A percentile compares a stretch with the other conserved stretches of the same genome.
These are phyloP conservation scores for Leptinotarsa undecemlineata DNA, from an alignment of 1,140 invertebrate species.

Conservation along the genomic window DNA sequence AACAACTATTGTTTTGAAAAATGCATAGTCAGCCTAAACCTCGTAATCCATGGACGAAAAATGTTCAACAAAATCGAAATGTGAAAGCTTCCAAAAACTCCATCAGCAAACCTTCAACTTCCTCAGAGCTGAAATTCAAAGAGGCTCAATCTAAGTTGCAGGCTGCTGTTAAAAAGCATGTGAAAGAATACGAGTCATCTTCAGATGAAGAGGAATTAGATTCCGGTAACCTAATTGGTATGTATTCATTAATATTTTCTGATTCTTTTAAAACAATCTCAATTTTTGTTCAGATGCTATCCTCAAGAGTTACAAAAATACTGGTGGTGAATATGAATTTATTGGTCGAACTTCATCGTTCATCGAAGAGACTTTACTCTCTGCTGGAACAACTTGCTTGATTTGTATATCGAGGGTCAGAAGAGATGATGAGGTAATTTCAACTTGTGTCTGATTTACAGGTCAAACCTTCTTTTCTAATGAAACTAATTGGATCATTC, in stretches of 20 bases:
- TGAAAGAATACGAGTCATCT: slow-evolving; percentile 62
- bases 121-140: slow-evolving; percentile 58
- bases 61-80: background rate
- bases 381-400: slow-evolving; percentile 81
- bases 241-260: slow-evolving; percentile 18
- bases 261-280: background rate
- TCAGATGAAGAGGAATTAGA: slow-evolving; percentile 63
- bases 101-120: background rate
- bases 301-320: slow-evolving; percentile 56
- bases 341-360: slow-evolving; percentile 68
- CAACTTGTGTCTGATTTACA: no score
- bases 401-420: slow-evolving; percentile 91
- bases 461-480: no score
- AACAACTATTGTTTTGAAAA: background rate
- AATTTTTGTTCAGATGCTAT: slow-evolving; percentile 49
- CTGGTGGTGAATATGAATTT: slow-evolving; percentile 56
- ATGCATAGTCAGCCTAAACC: slow-evolving; percentile 21
- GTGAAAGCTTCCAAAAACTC: slow-evolving; percentile 5
- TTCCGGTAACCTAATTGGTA: slow-evolving; percentile 59
- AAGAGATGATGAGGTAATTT: slow-evolving; percentile 70
- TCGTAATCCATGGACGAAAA: slow-evolving; percentile 21
- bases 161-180: slow-evolving; percentile 62
- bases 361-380: slow-evolving; percentile 74
- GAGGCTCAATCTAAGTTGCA: slow-evolving; percentile 64
- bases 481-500: no score